Evolutionary conservation across 2,797 vertebrate species (phyloP).

Genomic region (Glyptemys insculpta): DNA sequence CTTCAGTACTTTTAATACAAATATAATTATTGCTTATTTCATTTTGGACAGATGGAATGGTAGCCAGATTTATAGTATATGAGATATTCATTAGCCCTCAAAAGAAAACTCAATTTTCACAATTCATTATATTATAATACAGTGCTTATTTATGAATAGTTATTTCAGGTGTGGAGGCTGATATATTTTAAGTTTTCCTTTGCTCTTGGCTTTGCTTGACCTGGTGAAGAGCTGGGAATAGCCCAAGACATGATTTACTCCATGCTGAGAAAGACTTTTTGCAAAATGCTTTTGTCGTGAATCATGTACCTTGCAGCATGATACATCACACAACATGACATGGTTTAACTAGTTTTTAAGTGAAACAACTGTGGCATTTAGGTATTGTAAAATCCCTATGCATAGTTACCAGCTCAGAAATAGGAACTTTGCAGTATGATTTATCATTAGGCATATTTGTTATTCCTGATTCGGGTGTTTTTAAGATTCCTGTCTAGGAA

Average conservation of each 20-base stretch:
- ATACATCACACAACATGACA: background rate
- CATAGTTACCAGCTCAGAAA: background rate
- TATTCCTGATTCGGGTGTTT: background rate
- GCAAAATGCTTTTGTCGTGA: background rate
- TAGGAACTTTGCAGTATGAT: accelerated
- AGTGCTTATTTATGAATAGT: accelerated
- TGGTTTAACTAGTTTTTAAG: background rate
- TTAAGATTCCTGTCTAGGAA: background rate
- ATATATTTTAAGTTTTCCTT: background rate
- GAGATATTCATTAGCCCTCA: background rate
- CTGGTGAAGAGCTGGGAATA: background rate
- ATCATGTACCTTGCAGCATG: background rate
- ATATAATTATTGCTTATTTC: background rate
- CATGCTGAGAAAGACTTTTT: background rate
- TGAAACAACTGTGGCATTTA: background rate
- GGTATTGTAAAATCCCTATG: background rate
- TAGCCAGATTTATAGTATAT: background rate
- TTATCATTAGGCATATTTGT: background rate
- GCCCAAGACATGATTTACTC: conserved; percentile 3
- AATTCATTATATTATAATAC: background rate
- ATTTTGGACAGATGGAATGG: background rate
- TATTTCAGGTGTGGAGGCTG: background rate
- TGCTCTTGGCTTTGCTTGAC: conserved; percentile 5
- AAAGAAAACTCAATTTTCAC: background rate
- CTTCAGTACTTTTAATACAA: background rate